These are phyloP conservation scores for Microdon myrmicae DNA, from an alignment of 2,888 invertebrate genomes.

Conservation along the genomic window DNA sequence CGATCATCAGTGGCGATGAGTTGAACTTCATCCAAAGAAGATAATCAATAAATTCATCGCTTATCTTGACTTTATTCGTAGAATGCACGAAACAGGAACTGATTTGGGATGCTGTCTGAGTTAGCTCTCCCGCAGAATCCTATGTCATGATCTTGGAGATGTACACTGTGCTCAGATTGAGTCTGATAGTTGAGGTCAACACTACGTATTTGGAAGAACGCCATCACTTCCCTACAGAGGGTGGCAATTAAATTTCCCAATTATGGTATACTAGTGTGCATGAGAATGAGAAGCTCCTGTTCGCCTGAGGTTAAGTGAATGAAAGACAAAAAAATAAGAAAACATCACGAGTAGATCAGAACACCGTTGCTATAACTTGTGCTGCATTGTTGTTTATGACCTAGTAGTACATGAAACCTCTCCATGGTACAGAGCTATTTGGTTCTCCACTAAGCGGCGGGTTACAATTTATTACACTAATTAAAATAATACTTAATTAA, in stretches of 20 bases:
- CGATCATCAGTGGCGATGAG: no score
- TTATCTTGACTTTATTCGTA: conserved; percentile 37
- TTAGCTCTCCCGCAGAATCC: conserved; percentile 19
- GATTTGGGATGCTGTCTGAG: conserved; percentile 27
- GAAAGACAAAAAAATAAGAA: not conserved
- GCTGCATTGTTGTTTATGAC: conserved; percentile 47
- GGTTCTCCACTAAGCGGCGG: conserved; percentile 36
- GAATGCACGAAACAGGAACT: conserved; percentile 3
- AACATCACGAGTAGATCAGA: conserved; percentile 28
- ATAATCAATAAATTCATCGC: conserved; percentile 49
- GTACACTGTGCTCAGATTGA: not conserved
- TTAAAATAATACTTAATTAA: conserved; percentile 68
- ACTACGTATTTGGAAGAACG: conserved; percentile 34
- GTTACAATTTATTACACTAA: conserved; percentile 66
- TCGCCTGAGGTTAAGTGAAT: not conserved
- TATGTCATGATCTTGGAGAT: conserved; percentile 36
- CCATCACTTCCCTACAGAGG: conserved; percentile 20
- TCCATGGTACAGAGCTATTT: conserved; percentile 22
- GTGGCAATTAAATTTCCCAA: conserved; percentile 50
- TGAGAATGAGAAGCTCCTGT: conserved; percentile 10
- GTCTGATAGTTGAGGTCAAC: conserved; percentile 41
- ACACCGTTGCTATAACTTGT: conserved; percentile 27
- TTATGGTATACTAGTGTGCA: conserved; percentile 47
- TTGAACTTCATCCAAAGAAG: conserved; percentile 33
- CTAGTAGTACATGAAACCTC: conserved; percentile 41